Conservation (phyloP, 1,140 invertebrate species). For the Mactra quadrangularis region DNA sequence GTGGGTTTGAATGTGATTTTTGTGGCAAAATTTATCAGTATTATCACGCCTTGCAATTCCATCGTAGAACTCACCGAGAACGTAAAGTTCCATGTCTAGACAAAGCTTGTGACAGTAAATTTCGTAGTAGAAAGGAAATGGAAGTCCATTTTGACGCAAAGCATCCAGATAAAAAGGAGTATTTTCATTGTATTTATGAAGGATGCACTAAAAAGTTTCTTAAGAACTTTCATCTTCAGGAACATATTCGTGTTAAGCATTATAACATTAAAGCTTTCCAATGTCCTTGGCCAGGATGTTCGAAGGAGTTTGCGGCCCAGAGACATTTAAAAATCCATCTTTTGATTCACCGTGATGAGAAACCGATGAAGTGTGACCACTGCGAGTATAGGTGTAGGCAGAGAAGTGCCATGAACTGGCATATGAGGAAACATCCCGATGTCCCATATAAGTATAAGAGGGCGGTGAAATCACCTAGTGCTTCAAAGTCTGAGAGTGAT, state of each 20-base stretch:
- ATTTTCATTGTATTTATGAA: constrained; percentile 69
- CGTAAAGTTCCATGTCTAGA: constrained; percentile 54
- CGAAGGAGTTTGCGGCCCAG: constrained; percentile 73
- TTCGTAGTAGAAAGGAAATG: constrained; percentile 58
- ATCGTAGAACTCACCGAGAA: constrained; percentile 34
- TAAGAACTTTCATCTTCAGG: constrained; percentile 69
- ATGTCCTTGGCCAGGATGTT: constrained; percentile 75
- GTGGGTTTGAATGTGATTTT: constrained; percentile 50
- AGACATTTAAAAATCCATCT: constrained; percentile 89
- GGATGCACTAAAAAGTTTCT: constrained; percentile 71
- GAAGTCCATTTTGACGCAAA: constrained; percentile 61
- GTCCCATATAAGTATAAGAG: constrained; percentile 67
- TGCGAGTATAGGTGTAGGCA: constrained; percentile 81
- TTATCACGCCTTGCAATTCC: constrained; percentile 42
- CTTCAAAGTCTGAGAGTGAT: constrained; percentile 50
- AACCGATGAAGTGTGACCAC: constrained; percentile 91
- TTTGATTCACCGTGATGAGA: constrained; percentile 91
- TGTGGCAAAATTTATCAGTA: constrained; percentile 59
- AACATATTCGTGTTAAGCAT: constrained; percentile 73
- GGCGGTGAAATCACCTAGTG: constrained; percentile 45
- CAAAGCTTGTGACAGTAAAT: constrained; percentile 62
- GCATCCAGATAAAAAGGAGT: constrained; percentile 60
- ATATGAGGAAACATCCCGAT: constrained; percentile 81
- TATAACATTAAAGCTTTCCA: constrained; percentile 68
- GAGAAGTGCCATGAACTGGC: constrained; percentile 78